Percentiles rank a stretch among this genome's conserved stretches.
Evolutionary conservation across 92 coral and sea anemone species (phyloP).

Genomic region (Bergia sp.): DNA sequence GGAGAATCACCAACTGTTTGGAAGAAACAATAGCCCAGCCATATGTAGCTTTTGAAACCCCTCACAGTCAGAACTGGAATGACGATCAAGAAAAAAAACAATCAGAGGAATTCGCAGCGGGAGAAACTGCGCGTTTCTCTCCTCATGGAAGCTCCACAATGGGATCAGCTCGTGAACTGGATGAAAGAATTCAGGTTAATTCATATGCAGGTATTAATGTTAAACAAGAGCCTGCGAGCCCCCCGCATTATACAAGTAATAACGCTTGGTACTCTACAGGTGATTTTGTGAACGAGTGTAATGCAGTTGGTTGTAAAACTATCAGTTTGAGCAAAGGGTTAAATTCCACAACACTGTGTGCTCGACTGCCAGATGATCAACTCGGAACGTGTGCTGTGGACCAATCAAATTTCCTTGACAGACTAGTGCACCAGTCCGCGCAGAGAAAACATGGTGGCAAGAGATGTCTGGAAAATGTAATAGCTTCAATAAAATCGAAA

Average conservation of each 20-base stretch:
- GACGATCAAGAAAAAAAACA: not conserved
- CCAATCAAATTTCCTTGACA: not conserved
- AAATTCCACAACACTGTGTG: not conserved
- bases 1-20: not conserved
- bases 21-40: not conserved
- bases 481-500: constrained; percentile 40
- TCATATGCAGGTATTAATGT: not conserved
- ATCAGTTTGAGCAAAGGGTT: not conserved
- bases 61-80: not conserved
- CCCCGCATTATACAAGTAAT: not conserved
- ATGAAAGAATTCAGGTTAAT: constrained; percentile 3
- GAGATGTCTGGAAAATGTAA: constrained; percentile 33
- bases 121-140: too few relatives aligned
- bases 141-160: not conserved
- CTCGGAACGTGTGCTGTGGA: not conserved
- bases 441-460: constrained; percentile 14
- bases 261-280: not conserved
- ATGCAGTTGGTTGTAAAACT: not conserved
- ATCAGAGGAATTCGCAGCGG: not conserved
- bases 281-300: not conserved
- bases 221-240: not conserved
- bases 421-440: not conserved
- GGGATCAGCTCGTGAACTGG: not conserved
- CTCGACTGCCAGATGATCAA: not conserved
- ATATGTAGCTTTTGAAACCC: not conserved